Conservation (phyloP, 2,113 vertebrate genomes). For the Nanorana parkeri region DNA sequence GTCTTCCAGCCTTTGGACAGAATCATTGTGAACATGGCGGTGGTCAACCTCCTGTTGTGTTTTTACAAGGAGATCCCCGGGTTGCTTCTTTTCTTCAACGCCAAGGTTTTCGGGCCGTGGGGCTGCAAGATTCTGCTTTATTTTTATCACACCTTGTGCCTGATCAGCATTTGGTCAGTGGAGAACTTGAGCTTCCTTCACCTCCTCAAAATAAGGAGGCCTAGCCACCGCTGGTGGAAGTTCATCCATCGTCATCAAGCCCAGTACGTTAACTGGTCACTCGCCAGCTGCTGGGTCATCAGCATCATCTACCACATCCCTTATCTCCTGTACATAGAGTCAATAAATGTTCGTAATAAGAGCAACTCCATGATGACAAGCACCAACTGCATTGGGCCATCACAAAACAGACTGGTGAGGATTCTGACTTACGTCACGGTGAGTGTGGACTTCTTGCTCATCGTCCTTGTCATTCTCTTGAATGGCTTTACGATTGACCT, state of each 20-base stretch:
- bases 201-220: constrained; percentile 58
- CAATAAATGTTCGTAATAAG: not conserved
- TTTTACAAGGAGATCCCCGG: constrained; percentile 50
- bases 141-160: constrained; percentile 1
- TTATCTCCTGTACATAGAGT: constrained; percentile 40
- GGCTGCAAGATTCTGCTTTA: constrained; percentile 40
- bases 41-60: constrained; percentile 57
- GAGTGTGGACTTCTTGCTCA: constrained; percentile 53
- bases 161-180: constrained; percentile 58
- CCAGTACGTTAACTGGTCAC: constrained; percentile 33
- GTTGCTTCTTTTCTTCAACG: constrained; percentile 11
- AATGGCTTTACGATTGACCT: constrained; percentile 54
- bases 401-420: constrained; percentile 35
- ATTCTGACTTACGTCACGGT: constrained; percentile 8
- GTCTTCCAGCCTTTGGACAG: constrained; percentile 55
- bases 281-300: constrained; percentile 51
- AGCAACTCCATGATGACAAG: constrained; percentile 2
- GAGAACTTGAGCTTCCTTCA: constrained; percentile 58
- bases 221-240: constrained; percentile 36
- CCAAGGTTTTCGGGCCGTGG: not conserved
- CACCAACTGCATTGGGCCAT: constrained; percentile 44
- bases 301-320: constrained; percentile 51
- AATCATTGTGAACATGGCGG: constrained; percentile 47
- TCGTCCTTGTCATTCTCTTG: constrained; percentile 39
- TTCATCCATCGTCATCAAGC: constrained; percentile 47